Base-by-base conservation (phyloP, 2,113 vertebrate genomes). In the Passer domesticus region DNA sequence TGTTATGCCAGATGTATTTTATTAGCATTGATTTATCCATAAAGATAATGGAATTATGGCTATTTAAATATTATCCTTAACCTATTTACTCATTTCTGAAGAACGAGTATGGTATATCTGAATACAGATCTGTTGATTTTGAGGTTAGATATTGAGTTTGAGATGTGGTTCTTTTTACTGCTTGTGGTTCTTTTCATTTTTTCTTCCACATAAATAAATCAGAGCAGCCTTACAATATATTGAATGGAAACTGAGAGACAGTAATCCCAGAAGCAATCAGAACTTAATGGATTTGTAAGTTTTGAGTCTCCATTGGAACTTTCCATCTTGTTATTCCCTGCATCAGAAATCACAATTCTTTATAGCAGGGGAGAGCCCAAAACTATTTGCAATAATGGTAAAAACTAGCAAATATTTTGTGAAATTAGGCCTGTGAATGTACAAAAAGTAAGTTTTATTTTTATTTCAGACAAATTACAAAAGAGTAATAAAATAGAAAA, bases 51-150 rank as follows among this genome's bases (percentile, higher is more conserved):
- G 50, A 87, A 63, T 95, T 87, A 82, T 25, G 41, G 56, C 28
- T 53, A 85, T 83, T 90, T 94, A 95, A 95, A 85, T 96, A 96
- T n/a, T 90, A 88, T 63, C 69, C 76, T 95, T 93, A 78, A 86
- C 79, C 49, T 56, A 75, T 56, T 79, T 89, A 96, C 60, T 92
- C 72, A 69, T 33, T 74, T 72, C 56, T 83, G 47, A 74, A 56
- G 60, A 77, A 82, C 90, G 70, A 80, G 44, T 52, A 87, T 75
- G n/a, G 33, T 46, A n/a, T 47, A 87, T 89, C 85, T 66, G 87
- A 95, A 84, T 63, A 92, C 31, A 67, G 37, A 96, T 50, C 4
- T 22, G 87, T 69, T 83, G 64, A 78, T 83, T 84, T 47, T 82
- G 83, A 72, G 69, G 88, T 83, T 86, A 83, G 31, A n/a, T 63